Evolutionary conservation across 2,113 vertebrate genomes (phyloP).

Genomic region (Galbula dea): DNA sequence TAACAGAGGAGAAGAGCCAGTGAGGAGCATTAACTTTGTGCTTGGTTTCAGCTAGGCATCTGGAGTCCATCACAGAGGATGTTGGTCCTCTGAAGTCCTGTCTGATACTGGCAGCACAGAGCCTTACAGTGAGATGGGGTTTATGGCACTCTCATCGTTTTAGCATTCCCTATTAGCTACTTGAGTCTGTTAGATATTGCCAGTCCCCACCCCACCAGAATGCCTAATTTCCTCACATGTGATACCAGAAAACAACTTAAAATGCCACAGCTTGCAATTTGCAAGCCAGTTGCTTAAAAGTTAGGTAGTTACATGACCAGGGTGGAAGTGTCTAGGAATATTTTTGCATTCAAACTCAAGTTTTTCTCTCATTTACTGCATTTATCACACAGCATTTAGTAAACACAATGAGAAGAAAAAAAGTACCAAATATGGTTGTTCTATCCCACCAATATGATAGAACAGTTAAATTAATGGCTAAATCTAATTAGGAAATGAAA

Average conservation of each 20-base stretch:
- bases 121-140: neutral
- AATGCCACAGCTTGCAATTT: neutral
- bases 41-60: neutral
- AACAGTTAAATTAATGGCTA: conserved; percentile 77
- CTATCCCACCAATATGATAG: conserved; percentile 40
- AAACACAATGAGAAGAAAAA: neutral
- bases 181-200: no score
- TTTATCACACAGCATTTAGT: neutral
- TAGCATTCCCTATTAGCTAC: neutral
- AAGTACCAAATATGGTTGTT: neutral
- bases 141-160: neutral
- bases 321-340: neutral
- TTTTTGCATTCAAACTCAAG: no score
- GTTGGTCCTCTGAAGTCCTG: neutral
- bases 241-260: neutral
- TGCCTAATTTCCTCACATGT: accelerated
- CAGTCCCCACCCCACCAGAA: neutral
- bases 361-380: neutral
- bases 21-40: neutral
- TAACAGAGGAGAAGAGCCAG: neutral
- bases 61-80: neutral
- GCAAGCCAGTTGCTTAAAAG: neutral
- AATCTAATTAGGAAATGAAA: conserved; percentile 78
- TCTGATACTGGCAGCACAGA: neutral
- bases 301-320: neutral